Conservation (phyloP, 2,888 invertebrate species). For the Gnatocerus cornutus region DNA sequence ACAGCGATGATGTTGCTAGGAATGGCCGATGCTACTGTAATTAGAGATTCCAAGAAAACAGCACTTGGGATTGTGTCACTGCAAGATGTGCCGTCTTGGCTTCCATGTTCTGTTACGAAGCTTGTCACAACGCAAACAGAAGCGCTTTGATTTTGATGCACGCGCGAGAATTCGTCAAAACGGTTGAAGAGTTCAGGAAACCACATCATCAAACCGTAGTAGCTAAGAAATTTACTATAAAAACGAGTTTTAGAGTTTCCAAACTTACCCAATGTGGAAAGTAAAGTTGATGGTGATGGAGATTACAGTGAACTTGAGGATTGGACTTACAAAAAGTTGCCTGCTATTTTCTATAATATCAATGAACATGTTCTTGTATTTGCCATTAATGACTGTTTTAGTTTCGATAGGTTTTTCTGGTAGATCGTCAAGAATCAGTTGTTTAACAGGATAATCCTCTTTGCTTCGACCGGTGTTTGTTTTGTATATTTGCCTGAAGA, state of each 20-base stretch:
- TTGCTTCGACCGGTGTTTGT: constrained; percentile 86
- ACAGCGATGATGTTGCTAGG: constrained; percentile 90
- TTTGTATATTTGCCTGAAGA: constrained; percentile 86
- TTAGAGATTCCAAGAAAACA: constrained; percentile 90
- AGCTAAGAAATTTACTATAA: constrained; percentile 73
- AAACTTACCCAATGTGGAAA: constrained; percentile 88
- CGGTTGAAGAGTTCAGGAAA: constrained; percentile 95
- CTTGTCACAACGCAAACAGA: constrained; percentile 85
- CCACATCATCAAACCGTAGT: constrained; percentile 98
- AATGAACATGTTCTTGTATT: constrained; percentile 81
- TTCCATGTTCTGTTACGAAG: constrained; percentile 78
- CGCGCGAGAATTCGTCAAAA: constrained; percentile 85
- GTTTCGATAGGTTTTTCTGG: constrained; percentile 65
- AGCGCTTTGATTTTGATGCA: constrained; percentile 78
- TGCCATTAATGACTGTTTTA: constrained; percentile 76
- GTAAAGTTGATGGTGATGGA: constrained; percentile 93
- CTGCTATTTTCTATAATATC: constrained; percentile 89
- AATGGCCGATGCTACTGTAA: constrained; percentile 89
- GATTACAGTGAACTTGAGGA: constrained; percentile 86
- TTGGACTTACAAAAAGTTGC: constrained; percentile 85
- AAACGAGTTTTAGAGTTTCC: neutral
- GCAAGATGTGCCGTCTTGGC: constrained; percentile 76
- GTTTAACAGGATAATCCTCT: constrained; percentile 85
- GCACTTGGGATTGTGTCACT: constrained; percentile 83
- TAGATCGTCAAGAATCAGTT: constrained; percentile 77